Percentiles rank a stretch among this genome's conserved stretches.
These are phyloP conservation scores for Gorsachius magnificus DNA, from an alignment of 2,797 vertebrate genomes.

Conservation along the genomic window DNA sequence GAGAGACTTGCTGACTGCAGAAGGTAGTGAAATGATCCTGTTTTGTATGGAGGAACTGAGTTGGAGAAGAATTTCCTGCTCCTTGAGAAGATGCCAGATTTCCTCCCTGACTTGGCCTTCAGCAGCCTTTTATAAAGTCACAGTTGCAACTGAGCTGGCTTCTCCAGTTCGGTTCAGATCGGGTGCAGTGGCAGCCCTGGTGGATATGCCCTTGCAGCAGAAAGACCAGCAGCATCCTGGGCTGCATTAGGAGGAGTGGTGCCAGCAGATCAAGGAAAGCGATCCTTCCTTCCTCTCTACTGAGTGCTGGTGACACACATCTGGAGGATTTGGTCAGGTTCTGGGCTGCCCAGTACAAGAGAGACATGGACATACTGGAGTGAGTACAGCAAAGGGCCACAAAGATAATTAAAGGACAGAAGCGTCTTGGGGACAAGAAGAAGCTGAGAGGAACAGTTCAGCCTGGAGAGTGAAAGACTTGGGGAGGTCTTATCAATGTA, in stretches of 20 bases:
- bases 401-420: not conserved
- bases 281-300: not conserved
- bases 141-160: not conserved
- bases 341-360: not conserved
- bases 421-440: too few relatives aligned
- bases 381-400: not conserved
- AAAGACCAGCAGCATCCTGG: not conserved
- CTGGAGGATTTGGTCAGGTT: not conserved
- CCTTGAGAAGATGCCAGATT: not conserved
- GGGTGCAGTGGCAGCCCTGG: not conserved
- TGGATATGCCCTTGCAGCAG: not conserved
- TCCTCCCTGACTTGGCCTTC: not conserved
- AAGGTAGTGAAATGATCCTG: not conserved
- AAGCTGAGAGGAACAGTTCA: not conserved
- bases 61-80: not conserved
- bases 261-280: not conserved
- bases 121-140: not conserved
- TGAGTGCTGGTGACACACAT: not conserved
- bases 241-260: not conserved
- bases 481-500: not conserved
- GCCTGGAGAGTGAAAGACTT: not conserved
- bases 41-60: not conserved
- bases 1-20: not conserved
- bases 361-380: not conserved
- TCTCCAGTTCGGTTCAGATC: not conserved